Evolutionary conservation across 1,140 invertebrate genomes (phyloP), one percentile per base, ranked within the genome.

Genomic region (Drosophila hydei): DNA sequence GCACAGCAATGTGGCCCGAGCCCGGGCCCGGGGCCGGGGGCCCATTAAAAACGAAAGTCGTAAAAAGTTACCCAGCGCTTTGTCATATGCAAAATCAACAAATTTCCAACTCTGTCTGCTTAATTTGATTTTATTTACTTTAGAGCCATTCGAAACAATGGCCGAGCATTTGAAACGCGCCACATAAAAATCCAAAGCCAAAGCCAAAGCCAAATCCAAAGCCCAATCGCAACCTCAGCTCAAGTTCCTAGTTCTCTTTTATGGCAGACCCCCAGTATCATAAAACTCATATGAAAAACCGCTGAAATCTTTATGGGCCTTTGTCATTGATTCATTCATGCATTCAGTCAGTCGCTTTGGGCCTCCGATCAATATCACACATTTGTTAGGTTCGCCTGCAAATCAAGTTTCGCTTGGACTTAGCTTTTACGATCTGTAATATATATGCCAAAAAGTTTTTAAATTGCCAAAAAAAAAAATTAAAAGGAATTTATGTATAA

Each of bases 11-110:
- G 8, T 56, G 42, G 51, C 61, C 72, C 56, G 9, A 4, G 21
- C 21, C 4, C 21, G 21, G 21, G 2, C 21, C 21, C 2, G 21
- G 7, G 30, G 2, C 30, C 30, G 59, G 43, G 55, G 58, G 63
- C 79, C 79, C 79, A 84, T 79, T 76, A 84, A 85, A 87, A 85
- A 75, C 81, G 81, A 87, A 88, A 87, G 81, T 87, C 81, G 75
- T 87, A 88, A 87, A 85, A 85, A 63, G 16, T 51, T 61, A 65
- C 12, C 72, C 42, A 69, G 36, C 62, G 62, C 69, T 76, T 63
- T 74, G 77, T 87, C 80, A 88, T 87, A 88, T 85, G 80, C 80
- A 87, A 87, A 85, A 85, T 76, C 72, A 75, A 75, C 64, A 77
- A 69, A 77, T 65, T 67, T 51, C 21, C 59, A 73, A 65, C 59